A percentile compares a stretch with the other conserved stretches of the same genome.
Conservation (phyloP, 2,888 invertebrate genomes). For the Andrena marginata region DNA sequence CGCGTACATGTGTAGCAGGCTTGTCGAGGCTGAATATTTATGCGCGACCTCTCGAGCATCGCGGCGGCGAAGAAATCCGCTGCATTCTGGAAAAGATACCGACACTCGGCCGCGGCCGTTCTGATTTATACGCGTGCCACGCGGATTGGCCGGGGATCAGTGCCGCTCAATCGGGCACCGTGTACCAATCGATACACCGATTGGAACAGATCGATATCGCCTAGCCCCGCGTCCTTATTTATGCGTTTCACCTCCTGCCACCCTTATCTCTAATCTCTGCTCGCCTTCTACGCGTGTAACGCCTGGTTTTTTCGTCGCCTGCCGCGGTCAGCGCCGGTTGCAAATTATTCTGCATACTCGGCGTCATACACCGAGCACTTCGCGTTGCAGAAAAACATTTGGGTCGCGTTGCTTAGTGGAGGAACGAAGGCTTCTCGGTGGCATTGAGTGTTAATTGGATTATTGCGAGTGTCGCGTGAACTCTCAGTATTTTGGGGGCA, state of each 20-base stretch:
- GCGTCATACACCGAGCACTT: background rate
- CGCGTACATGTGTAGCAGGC: slow-evolving; percentile 77
- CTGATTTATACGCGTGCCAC: slow-evolving; percentile 79
- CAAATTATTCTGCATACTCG: background rate
- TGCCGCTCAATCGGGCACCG: slow-evolving; percentile 67
- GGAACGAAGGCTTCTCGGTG: background rate
- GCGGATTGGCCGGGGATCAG: slow-evolving; percentile 50
- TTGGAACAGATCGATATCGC: slow-evolving; percentile 54
- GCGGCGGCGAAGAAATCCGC: slow-evolving; percentile 71
- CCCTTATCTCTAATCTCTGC: slow-evolving; percentile 53
- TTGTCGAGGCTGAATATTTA: slow-evolving; percentile 80
- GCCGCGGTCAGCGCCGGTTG: slow-evolving; percentile 13
- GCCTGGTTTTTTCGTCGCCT: slow-evolving; percentile 29
- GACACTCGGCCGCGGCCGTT: slow-evolving; percentile 59
- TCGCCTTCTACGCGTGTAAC: slow-evolving; percentile 46
- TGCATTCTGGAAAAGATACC: slow-evolving; percentile 77
- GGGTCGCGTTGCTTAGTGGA: background rate
- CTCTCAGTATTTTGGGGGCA: too few species aligned
- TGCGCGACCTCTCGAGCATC: slow-evolving; percentile 75
- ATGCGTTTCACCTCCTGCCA: slow-evolving; percentile 62
- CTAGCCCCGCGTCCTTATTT: slow-evolving; percentile 45
- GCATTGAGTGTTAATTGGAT: background rate
- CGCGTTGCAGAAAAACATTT: background rate
- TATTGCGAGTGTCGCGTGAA: background rate
- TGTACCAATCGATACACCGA: slow-evolving; percentile 67